phyloP scores from a whole-genome alignment of 23 tunicate genomes.

The Pegea sp. region DNA sequence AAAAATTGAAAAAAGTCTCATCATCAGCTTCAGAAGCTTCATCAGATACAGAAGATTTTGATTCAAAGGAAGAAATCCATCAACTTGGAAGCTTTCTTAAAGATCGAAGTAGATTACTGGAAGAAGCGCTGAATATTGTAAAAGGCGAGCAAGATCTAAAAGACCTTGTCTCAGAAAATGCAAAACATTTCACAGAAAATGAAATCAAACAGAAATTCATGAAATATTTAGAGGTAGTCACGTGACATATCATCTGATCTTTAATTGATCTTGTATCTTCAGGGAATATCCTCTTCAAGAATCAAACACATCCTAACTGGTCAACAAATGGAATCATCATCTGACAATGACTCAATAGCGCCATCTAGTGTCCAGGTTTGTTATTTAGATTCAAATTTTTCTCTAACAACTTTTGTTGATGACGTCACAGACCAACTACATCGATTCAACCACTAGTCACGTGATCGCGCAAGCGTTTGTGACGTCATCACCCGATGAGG shows the following conservation, averaged over 20 bases:
- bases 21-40: too few species aligned
- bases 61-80: conserved; percentile 16
- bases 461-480: too few species aligned
- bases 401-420: too few species aligned
- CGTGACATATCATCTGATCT: too few species aligned
- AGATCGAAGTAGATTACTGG: conserved; percentile 25
- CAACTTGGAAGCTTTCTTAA: conserved; percentile 35
- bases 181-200: conserved; percentile 31
- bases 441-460: too few species aligned
- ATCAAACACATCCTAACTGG: conserved; percentile 36
- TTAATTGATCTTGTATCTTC: not conserved
- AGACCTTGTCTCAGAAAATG: conserved; percentile 53
- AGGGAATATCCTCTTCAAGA: conserved; percentile 66
- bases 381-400: too few species aligned
- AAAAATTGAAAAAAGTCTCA: too few species aligned
- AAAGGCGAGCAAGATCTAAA: conserved; percentile 39
- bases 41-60: conserved; percentile 60
- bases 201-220: conserved; percentile 30
- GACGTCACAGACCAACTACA: too few species aligned
- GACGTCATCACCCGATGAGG: too few species aligned
- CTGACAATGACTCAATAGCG: conserved; percentile 81
- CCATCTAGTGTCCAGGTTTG: too few species aligned
- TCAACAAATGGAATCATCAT: conserved; percentile 42
- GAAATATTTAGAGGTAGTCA: conserved; percentile 29
- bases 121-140: conserved; percentile 25